phyloP scores from a whole-genome alignment of 2,888 invertebrate species.

The Agrotis puta region DNA sequence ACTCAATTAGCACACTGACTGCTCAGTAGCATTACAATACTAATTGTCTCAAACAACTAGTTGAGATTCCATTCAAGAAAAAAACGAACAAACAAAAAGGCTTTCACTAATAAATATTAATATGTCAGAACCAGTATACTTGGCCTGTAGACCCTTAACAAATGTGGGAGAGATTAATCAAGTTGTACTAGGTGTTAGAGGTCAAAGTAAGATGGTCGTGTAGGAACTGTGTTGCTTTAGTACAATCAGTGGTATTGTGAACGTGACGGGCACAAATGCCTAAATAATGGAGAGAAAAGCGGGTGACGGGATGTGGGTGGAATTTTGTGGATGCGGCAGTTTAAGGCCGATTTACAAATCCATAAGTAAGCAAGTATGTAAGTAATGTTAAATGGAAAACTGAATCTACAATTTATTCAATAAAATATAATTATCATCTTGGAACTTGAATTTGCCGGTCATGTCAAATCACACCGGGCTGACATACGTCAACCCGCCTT shows the following conservation, averaged over 20 bases:
- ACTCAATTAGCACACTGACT: slow-evolving; percentile 9
- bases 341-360: background rate
- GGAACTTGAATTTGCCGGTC: too few relatives aligned
- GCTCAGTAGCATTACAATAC: slow-evolving; percentile 39
- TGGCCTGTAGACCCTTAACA: slow-evolving; percentile 45
- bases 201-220: slow-evolving; percentile 68
- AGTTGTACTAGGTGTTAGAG: slow-evolving; percentile 52
- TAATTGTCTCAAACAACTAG: slow-evolving; percentile 51
- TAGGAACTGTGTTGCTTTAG: slow-evolving; percentile 69
- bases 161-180: slow-evolving; percentile 32
- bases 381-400: too few relatives aligned
- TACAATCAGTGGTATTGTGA: slow-evolving; percentile 84
- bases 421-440: too few relatives aligned
- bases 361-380: too few relatives aligned
- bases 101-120: slow-evolving; percentile 86
- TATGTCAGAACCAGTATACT: slow-evolving; percentile 55
- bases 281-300: slow-evolving; percentile 78
- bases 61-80: slow-evolving; percentile 55
- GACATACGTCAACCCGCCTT: too few relatives aligned
- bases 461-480: too few relatives aligned
- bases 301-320: slow-evolving; percentile 54
- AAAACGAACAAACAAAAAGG: slow-evolving; percentile 62
- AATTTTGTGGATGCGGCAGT: slow-evolving; percentile 66
- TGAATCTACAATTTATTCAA: too few relatives aligned
- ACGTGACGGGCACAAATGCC: slow-evolving; percentile 81